Evolutionary conservation across 2,797 vertebrate genomes (phyloP).

Genomic region (Sebastes nivosus): DNA sequence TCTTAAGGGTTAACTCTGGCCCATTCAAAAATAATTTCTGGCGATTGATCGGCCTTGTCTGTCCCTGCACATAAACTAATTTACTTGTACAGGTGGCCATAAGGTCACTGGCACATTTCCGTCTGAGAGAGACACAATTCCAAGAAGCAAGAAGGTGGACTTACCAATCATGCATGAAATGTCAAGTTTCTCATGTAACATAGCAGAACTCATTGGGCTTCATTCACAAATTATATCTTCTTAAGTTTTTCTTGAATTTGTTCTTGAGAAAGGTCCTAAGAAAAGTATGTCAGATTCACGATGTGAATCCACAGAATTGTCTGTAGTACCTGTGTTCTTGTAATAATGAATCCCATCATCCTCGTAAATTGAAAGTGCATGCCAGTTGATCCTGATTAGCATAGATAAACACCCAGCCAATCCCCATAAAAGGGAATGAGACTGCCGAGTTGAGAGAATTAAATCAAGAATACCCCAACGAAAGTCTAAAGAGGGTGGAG

Average conservation of each 20-base stretch:
- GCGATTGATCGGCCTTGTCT: background rate
- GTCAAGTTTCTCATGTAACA: background rate
- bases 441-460: background rate
- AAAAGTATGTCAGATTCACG: fast-evolving
- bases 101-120: background rate
- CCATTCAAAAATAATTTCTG: background rate
- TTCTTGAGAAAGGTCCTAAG: background rate
- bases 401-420: background rate
- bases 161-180: background rate
- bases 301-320: background rate
- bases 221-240: background rate
- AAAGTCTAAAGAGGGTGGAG: background rate
- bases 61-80: too few relatives aligned
- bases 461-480: background rate
- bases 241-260: background rate
- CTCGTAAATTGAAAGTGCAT: background rate
- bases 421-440: background rate
- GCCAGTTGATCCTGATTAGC: background rate
- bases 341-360: background rate
- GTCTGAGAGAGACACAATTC: background rate
- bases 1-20: background rate
- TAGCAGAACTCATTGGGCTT: background rate
- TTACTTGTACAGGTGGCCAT: background rate
- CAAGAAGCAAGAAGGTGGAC: background rate
- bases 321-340: background rate